Base-by-base conservation (phyloP, 2,797 vertebrate genomes). In the Gambelia wislizenii region DNA sequence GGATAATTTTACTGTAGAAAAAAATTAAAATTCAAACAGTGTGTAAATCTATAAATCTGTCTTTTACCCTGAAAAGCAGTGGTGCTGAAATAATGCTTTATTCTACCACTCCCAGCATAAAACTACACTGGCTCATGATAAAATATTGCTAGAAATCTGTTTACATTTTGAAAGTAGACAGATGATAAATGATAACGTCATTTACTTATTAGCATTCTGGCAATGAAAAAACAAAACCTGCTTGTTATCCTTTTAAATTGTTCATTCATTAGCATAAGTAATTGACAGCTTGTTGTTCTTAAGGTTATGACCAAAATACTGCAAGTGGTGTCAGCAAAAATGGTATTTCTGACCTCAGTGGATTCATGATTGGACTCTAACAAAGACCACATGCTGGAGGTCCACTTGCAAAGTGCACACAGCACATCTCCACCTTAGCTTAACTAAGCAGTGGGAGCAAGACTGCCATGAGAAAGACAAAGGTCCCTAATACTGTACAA, bases 281-380 rank as follows among this genome's bases (percentile, higher is more conserved):
- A 95, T 88, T 93, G 89, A 96, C 94, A 96, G 93, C 90, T 95
- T 95, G 92, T 93, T 95, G 91, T 91, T 96, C 91, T 91, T 92
- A 91, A 74, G 91, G 78, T 69, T 83, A 70, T 93, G 91, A 92
- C 84, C 88, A 80, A 69, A 33, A 78, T 87, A 72, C 59, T 88
- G 42, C 69, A 88, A 10, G 16, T 47, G 22, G 88, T 94, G 77
- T 90, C 91, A 85, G 78, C 44, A 87, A 70, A 94, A 94, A 93
- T 88, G 88, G 89, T 89, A 84, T 77, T n/a, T 80, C 86, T 86
- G 67, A 93, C 92, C 84, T 93, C 79, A 90, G 54, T 91, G 87
- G 90, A 93, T 95, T 91, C 88, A 93, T 76, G 81, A 91, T 84
- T 90, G 91, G 90, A 84, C 84, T n/a, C 91, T 92, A 95, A 49